phyloP scores from a whole-genome alignment of 2,113 vertebrate species.

The Merops nubicus region DNA sequence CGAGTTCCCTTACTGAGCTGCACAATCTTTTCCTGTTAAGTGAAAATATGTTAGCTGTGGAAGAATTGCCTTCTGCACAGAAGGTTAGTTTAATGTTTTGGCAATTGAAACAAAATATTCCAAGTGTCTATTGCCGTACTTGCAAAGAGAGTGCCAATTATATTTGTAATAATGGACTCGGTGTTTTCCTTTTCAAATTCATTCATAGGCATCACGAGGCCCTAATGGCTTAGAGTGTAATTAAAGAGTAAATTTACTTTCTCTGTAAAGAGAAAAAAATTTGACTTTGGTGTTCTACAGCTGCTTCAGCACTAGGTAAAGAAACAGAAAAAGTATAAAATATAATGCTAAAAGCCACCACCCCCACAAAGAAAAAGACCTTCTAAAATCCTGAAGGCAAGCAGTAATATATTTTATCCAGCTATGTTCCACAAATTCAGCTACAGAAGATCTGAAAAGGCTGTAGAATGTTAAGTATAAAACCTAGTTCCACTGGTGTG shows the following conservation, averaged over 20 bases:
- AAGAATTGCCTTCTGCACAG: slow-evolving; percentile 14
- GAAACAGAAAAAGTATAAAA: background rate
- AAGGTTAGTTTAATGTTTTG: slow-evolving; percentile 27
- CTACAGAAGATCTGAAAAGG: background rate
- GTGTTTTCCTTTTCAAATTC: background rate
- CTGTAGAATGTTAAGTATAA: background rate
- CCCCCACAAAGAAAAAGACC: too few relatives aligned
- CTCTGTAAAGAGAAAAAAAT: too few relatives aligned
- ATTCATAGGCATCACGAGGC: background rate
- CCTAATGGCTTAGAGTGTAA: background rate
- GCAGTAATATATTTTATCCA: background rate
- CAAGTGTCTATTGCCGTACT: background rate
- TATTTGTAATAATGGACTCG: background rate
- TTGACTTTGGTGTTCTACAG: background rate
- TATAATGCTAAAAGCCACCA: background rate
- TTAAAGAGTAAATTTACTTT: too few relatives aligned
- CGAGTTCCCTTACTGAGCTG: background rate
- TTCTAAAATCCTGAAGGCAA: background rate
- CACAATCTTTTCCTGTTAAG: background rate
- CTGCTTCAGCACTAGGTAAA: background rate
- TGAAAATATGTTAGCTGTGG: background rate
- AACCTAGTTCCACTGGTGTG: accelerated
- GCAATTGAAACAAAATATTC: background rate
- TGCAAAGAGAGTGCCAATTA: background rate
- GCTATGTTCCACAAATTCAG: background rate